Evolutionary conservation across 2,113 vertebrate genomes (phyloP).

Genomic region (mouse (Mus musculus)): DNA sequence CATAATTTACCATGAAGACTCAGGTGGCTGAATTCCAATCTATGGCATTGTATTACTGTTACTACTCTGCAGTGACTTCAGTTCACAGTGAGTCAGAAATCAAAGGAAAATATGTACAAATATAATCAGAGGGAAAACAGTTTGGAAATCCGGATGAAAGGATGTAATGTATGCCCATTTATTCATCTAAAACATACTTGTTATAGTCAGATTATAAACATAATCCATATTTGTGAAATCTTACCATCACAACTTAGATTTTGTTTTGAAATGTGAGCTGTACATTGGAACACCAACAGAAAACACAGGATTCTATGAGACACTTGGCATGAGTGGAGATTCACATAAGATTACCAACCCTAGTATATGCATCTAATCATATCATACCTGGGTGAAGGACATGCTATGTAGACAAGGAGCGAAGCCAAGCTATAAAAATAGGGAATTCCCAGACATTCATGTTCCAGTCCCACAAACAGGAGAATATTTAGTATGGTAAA

Average conservation of each 20-base stretch:
- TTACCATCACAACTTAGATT: conserved; percentile 6
- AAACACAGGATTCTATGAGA: conserved; percentile 30
- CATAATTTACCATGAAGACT: neutral
- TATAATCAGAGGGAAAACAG: neutral
- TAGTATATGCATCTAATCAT: conserved; percentile 54
- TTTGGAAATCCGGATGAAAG: neutral
- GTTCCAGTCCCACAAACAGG: conserved; percentile 5
- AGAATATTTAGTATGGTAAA: conserved; percentile 76
- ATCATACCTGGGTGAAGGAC: conserved; percentile 64
- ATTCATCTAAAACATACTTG: neutral
- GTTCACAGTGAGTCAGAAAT: conserved; percentile 5
- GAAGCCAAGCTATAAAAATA: conserved; percentile 34
- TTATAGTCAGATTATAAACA: conserved; percentile 38
- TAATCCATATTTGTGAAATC: neutral
- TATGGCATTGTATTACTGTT: neutral
- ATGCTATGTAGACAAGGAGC: conserved; percentile 62
- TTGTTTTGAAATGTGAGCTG: conserved; percentile 40
- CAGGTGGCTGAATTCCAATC: neutral
- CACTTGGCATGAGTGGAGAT: neutral
- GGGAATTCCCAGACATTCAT: conserved; percentile 69
- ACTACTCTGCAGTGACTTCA: neutral
- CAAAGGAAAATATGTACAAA: neutral
- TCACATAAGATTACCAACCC: conserved; percentile 55
- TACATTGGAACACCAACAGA: neutral
- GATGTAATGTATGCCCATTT: neutral